Base-by-base conservation (phyloP, 2,888 invertebrate species). In the Physocephala rufipes region DNA sequence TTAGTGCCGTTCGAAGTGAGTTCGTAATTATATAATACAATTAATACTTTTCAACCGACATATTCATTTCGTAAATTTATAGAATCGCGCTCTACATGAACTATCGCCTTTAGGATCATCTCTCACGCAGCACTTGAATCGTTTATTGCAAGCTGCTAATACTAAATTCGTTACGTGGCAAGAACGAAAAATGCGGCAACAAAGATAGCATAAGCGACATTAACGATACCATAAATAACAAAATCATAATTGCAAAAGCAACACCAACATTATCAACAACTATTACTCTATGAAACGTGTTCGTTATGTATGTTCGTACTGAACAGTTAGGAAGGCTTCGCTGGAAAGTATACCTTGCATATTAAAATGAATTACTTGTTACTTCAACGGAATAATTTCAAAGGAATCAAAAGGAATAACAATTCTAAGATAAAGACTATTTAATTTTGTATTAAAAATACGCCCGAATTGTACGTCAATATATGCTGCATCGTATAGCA, bases 81-180 rank as follows among this genome's bases (percentile, higher is more conserved):
- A 94, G 94, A 94, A 94, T 82, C 93, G 92, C 83, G 90, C 94
- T 83, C 90, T 93, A 76, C 89, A 94, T 67, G 94, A 95, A 77
- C 88, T 93, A 51, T 93, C 94, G 1, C 94, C 94, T 0, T 85
- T 95, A 75, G 93, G 94, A 74, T 91, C 93, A 70, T 91, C 93
- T 51, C 86, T 95, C 49, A 95, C 95, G 9, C 91, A 90, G 85
- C 97, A 97, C 85, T 89, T 97, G 82, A 95, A 96, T 86, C 93
- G 94, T 82, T 89, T 97, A 86, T 88, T 97, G 76, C 92, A 93
- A 82, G 91, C 93, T 0, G 95, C 96, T 15, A 94, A 93, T 84
- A 89, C 91, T 74, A 96, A 96, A 82, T 97, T 92, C 87, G 92
- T 90, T 58, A 88, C 92, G 64, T 97, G 96, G 96, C 95, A 95